Conservation (phyloP, 2,113 vertebrate species). For the Coreoperca whiteheadi region DNA sequence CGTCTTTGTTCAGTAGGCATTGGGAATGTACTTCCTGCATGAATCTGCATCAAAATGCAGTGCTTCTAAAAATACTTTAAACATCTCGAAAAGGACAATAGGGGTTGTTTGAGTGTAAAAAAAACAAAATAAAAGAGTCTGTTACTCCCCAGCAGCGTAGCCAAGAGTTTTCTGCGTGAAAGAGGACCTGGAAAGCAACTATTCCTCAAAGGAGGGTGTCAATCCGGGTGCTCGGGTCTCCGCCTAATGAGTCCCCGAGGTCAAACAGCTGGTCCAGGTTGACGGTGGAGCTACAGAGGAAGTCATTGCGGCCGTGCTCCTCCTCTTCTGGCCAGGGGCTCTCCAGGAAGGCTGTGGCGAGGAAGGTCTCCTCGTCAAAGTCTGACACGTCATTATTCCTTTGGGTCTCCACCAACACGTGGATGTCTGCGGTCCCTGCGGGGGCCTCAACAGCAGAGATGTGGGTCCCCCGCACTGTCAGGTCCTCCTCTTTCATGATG, state of each 20-base stretch:
- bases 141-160: not conserved
- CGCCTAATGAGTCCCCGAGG: conserved; percentile 80
- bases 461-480: conserved; percentile 82
- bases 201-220: conserved; percentile 83
- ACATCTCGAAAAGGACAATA: conserved; percentile 25
- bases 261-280: conserved; percentile 90
- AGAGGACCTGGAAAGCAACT: not conserved
- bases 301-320: conserved; percentile 77
- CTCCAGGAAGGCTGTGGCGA: conserved; percentile 93
- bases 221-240: conserved; percentile 83
- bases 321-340: conserved; percentile 93
- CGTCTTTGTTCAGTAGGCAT: conserved; percentile 45
- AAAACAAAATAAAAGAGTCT: not conserved
- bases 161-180: not conserved
- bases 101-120: conserved; percentile 1
- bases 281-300: conserved; percentile 83
- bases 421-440: conserved; percentile 27
- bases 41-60: conserved; percentile 31
- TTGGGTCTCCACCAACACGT: conserved; percentile 73
- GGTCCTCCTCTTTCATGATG: conserved; percentile 79
- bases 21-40: conserved; percentile 15
- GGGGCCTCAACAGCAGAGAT: conserved; percentile 55
- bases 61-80: conserved; percentile 41
- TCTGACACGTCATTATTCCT: conserved; percentile 82
- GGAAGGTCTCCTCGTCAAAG: conserved; percentile 91